Evolutionary conservation across 1,140 invertebrate species (phyloP).

Genomic region (Mizuhopecten yessoensis): DNA sequence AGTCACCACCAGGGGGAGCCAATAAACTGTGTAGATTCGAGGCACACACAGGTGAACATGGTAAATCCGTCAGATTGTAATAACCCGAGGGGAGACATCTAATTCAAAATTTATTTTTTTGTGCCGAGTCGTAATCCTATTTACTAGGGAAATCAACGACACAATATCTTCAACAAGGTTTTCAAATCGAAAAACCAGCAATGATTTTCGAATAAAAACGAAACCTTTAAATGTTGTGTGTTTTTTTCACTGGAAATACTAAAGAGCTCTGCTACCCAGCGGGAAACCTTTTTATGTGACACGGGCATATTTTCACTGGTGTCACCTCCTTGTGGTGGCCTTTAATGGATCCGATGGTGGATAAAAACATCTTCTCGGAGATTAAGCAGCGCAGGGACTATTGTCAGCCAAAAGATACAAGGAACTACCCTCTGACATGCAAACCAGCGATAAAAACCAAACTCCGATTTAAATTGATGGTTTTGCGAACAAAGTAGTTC

Average conservation of each 20-base stretch:
- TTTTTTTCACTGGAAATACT: conserved; percentile 15
- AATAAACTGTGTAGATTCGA: background rate
- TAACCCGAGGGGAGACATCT: background rate
- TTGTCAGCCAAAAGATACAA: conserved; percentile 15
- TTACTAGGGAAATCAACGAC: background rate
- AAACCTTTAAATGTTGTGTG: background rate
- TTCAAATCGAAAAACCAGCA: background rate
- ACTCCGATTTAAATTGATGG: conserved; percentile 18
- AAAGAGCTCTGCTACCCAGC: background rate
- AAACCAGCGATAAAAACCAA: conserved; percentile 1
- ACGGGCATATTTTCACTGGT: background rate
- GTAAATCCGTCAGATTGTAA: background rate
- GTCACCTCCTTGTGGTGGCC: background rate
- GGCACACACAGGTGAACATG: background rate
- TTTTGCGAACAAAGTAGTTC: conserved; percentile 15
- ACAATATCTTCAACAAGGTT: background rate
- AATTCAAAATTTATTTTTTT: background rate
- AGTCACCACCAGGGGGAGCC: background rate
- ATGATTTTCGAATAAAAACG: conserved; percentile 14
- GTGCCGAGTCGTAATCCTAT: conserved; percentile 12
- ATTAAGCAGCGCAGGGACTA: background rate
- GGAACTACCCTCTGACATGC: background rate
- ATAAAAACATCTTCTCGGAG: conserved; percentile 5
- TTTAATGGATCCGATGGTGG: background rate
- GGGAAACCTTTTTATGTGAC: background rate